These are phyloP conservation scores for Rhinella marina DNA, from an alignment of 2,797 vertebrate genomes.

Conservation along the genomic window DNA sequence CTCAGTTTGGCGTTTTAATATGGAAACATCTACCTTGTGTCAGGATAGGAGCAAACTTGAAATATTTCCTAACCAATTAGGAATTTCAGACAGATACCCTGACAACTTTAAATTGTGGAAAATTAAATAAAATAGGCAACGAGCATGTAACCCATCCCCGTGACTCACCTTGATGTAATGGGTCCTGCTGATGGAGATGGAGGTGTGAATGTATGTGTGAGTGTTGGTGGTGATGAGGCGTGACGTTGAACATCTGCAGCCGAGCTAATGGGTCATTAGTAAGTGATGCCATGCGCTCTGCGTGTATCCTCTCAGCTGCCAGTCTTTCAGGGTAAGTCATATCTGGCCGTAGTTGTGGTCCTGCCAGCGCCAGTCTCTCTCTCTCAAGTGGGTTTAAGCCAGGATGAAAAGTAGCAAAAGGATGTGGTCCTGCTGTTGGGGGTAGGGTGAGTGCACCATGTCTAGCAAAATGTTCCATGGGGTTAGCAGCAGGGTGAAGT, in stretches of 20 bases:
- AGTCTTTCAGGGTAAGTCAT: constrained; percentile 97
- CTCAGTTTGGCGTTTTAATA: no score
- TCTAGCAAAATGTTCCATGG: constrained; percentile 99
- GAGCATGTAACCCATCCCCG: neutral
- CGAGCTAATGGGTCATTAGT: constrained; percentile 95
- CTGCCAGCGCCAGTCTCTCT: constrained; percentile 92
- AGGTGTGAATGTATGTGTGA: constrained; percentile 99
- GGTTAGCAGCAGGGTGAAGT: constrained; percentile 93
- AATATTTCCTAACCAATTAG: constrained; percentile 70
- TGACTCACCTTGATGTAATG: constrained; percentile 94
- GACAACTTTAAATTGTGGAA: neutral
- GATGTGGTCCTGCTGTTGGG: constrained; percentile 90
- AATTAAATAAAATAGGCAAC: neutral
- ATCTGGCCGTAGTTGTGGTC: constrained; percentile 92
- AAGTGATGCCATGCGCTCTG: constrained; percentile 94
- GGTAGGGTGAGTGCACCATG: constrained; percentile 93
- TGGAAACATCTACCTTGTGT: neutral
- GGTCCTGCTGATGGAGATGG: constrained; percentile 98
- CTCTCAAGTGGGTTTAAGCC: constrained; percentile 94
- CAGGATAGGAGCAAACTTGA: neutral
- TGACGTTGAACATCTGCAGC: constrained; percentile 99
- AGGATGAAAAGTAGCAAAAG: constrained; percentile 93
- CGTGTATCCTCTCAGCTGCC: constrained; percentile 94
- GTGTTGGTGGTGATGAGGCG: constrained; percentile 98
- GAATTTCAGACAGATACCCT: constrained; percentile 68